A percentile compares a stretch with the other conserved stretches of the same genome.
These are phyloP conservation scores for Corapipo altera DNA, from an alignment of 2,113 vertebrate species.

Conservation along the genomic window DNA sequence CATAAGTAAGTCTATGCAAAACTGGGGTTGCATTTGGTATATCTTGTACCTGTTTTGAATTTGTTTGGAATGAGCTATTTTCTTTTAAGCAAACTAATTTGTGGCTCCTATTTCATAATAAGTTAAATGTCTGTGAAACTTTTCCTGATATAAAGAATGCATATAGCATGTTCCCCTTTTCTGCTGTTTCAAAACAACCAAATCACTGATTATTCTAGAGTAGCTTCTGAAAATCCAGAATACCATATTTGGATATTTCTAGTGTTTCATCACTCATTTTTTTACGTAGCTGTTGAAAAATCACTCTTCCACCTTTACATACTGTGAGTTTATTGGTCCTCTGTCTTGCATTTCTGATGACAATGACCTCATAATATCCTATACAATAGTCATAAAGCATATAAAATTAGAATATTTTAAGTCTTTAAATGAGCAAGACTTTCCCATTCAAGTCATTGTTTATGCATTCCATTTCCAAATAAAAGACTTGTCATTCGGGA, in stretches of 20 bases:
- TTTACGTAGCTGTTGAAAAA: not conserved
- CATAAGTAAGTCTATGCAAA: not conserved
- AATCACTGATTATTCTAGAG: not conserved
- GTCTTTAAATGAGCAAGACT: not conserved
- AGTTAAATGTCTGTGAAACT: not conserved
- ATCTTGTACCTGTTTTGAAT: not conserved
- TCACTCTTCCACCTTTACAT: not conserved
- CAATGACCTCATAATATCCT: not conserved
- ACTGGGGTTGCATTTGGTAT: not conserved
- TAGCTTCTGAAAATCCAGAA: not conserved
- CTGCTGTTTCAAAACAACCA: slow-evolving; percentile 10
- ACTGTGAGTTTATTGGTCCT: not conserved
- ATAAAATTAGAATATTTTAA: not conserved
- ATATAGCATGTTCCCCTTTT: not conserved
- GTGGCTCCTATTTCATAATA: not conserved
- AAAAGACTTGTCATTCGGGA: not conserved
- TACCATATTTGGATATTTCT: not conserved
- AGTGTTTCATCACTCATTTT: not conserved
- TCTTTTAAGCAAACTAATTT: not conserved
- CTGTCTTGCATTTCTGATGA: not conserved
- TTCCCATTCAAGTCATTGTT: slow-evolving; percentile 12
- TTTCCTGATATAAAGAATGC: not conserved
- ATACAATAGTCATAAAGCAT: not conserved
- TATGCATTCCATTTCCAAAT: slow-evolving; percentile 50
- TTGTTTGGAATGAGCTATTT: not conserved